Base-by-base conservation (phyloP, 2,797 vertebrate genomes). In the Trachurus trachurus region DNA sequence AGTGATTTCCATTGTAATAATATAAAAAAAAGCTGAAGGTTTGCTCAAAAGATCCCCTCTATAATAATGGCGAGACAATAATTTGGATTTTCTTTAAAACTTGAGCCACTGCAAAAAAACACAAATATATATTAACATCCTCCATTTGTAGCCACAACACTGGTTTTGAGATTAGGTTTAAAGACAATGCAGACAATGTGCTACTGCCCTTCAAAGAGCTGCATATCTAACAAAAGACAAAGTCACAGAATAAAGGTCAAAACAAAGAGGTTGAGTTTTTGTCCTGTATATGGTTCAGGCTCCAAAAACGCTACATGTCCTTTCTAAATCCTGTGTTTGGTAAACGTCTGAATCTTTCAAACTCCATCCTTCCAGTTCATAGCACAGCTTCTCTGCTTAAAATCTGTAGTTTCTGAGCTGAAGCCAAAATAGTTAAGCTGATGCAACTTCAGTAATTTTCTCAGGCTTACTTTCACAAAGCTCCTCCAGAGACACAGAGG, bases 381-480 rank as follows among this genome's bases (percentile, higher is more conserved):
- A 57, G 39, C 42, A 37, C 65, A 56, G 62, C 12, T 19, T 71
- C 52, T 75, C 6, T 49, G 47, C 39, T 61, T 26, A 19, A 19
- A 52, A 31, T 29, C 17, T 31, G 5, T 56, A 64, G 56, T 52
- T 52, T 75, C 61, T 60, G n/a, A 61, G 9, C 15, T 11, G 19
- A n/a, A 40, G 65, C 52, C 12, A 6, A 74, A 69, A 45, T 42
- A 60, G 61, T 52, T 22, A 21, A 5, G 9, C 39, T 29, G 49
- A 66, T 39, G 54, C 63, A 57, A 15, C 60, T 58, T 81, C 22
- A 69, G 49, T 45, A 57, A 50, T 65, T 73, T 81, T 49, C 52
- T 67, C 62, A 40, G 54, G 39, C 29, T 71, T 60, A 50, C 11
- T 59, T 7, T 60, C 37, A 21, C 2, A 76, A 63, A 19, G 47